A percentile compares a stretch with the other conserved stretches of the same genome.
These are phyloP conservation scores for Monomorium pharaonis DNA, from an alignment of 1,140 invertebrate genomes.

Conservation along the genomic window DNA sequence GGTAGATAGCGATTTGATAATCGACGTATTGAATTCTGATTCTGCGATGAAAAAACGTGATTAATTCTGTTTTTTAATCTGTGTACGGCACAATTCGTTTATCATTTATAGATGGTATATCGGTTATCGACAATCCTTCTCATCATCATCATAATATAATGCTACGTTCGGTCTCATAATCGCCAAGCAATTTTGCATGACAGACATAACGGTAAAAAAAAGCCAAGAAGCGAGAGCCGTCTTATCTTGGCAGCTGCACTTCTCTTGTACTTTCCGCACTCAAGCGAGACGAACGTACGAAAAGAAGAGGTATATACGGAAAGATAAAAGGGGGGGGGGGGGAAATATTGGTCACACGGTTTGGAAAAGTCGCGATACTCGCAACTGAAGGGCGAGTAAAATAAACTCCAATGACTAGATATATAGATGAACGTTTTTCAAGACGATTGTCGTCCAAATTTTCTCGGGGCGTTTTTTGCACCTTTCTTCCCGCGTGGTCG, in stretches of 20 bases:
- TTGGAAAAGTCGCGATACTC: neutral
- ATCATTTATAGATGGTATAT: neutral
- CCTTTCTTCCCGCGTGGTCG: neutral
- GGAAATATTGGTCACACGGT: neutral
- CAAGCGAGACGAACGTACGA: neutral
- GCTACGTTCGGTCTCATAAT: neutral
- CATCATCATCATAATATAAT: neutral
- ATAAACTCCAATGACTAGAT: neutral
- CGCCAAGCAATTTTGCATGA: neutral
- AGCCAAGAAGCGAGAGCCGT: neutral
- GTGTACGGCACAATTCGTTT: neutral
- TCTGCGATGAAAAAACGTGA: neutral
- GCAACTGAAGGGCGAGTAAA: neutral
- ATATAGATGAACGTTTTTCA: neutral
- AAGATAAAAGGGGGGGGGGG: neutral
- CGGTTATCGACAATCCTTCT: too few species aligned
- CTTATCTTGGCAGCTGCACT: neutral
- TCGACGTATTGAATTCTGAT: neutral
- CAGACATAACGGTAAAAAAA: constrained; percentile 46
- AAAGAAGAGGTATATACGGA: neutral
- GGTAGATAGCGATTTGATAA: neutral
- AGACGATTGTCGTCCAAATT: neutral
- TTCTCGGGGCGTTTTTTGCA: neutral
- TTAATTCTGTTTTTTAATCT: neutral
- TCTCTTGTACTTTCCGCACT: neutral